Conservation (phyloP, 2,888 invertebrate species). For the Pammene aurita region DNA sequence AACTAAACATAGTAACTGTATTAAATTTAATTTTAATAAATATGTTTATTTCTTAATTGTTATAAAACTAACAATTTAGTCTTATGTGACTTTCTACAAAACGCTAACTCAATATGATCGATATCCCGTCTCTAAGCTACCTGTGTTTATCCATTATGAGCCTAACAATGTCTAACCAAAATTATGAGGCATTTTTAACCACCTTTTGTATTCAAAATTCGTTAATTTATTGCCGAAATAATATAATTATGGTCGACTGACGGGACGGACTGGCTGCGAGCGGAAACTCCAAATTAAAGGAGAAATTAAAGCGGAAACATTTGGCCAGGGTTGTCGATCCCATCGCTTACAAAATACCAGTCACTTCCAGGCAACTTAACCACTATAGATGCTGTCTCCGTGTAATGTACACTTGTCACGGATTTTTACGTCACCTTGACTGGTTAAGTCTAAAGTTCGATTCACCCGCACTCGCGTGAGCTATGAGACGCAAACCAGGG, state of each 20-base stretch:
- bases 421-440: background rate
- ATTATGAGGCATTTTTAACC: slow-evolving; percentile 74
- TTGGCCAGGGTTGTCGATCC: slow-evolving; percentile 65
- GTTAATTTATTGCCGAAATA: slow-evolving; percentile 84
- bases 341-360: background rate
- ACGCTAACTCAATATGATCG: background rate
- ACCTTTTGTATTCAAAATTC: slow-evolving; percentile 80
- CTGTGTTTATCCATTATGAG: slow-evolving; percentile 41
- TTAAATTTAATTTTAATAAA: too few species aligned
- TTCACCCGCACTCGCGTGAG: background rate
- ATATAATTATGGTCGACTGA: slow-evolving; percentile 81
- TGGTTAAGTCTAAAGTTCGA: background rate
- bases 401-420: background rate
- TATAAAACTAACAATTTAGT: too few species aligned
- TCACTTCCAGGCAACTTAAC: background rate
- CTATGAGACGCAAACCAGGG: slow-evolving; percentile 42
- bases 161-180: slow-evolving; percentile 64
- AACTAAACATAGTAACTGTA: too few species aligned
- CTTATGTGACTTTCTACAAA: too few species aligned
- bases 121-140: slow-evolving; percentile 34
- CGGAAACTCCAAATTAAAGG: slow-evolving; percentile 82
- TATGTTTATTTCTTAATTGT: too few species aligned
- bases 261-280: slow-evolving; percentile 80
- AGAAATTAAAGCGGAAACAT: slow-evolving; percentile 84
- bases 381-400: background rate